These are phyloP conservation scores for Ophion ventricosus DNA, from an alignment of 2,888 invertebrate genomes.

Conservation along the genomic window DNA sequence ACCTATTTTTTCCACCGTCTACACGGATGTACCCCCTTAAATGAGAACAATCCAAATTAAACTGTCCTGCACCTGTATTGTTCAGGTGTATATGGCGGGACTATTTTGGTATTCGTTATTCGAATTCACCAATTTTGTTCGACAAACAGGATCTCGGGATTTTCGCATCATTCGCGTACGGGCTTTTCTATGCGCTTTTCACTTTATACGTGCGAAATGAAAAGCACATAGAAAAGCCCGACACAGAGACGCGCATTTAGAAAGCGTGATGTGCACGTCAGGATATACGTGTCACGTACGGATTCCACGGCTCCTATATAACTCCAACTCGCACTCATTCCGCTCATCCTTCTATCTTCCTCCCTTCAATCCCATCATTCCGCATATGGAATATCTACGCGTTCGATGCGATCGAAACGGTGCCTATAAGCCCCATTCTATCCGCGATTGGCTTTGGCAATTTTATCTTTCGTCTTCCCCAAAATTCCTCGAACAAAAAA, in stretches of 20 bases:
- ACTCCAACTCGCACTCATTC: conserved; percentile 30
- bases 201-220: not conserved
- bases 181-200: conserved; percentile 5
- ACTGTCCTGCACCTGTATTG: too few relatives aligned
- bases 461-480: conserved; percentile 1
- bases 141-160: too few relatives aligned
- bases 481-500: not conserved
- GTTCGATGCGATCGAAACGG: conserved; percentile 16
- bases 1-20: too few relatives aligned
- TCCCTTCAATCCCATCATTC: conserved; percentile 29
- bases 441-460: conserved; percentile 20
- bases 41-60: too few relatives aligned
- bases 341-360: conserved; percentile 27
- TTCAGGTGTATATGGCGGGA: too few relatives aligned
- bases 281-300: conserved; percentile 2
- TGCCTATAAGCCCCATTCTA: conserved; percentile 4
- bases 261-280: not conserved
- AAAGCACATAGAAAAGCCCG: too few relatives aligned
- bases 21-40: too few relatives aligned
- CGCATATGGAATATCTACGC: conserved; percentile 23
- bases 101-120: too few relatives aligned
- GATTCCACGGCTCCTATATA: conserved; percentile 35
- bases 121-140: too few relatives aligned
- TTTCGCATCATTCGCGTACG: too few relatives aligned
- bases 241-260: not conserved